Evolutionary conservation across 2,888 invertebrate genomes (phyloP), one percentile per base, ranked within the genome.

Genomic region (Elaeidobius kamerunicus): DNA sequence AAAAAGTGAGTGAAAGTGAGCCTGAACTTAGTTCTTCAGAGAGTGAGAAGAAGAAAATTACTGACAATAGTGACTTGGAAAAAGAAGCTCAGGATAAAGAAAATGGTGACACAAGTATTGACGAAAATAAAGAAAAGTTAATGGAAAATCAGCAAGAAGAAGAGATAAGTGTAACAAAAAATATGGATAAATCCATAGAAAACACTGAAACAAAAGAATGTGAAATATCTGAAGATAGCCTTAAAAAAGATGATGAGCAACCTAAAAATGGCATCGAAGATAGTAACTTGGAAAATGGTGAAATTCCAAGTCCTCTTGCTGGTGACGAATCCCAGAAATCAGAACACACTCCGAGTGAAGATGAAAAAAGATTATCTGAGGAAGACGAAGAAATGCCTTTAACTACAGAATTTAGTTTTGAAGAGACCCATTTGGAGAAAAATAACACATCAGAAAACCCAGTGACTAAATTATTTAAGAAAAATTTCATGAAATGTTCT

Each of bases 401-500:
- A 6, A 34, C 49, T 16, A 65, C 65, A 43, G 67, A 64, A 49
- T 52, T 64, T 23, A 64, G 60, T 35, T 43, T 36, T 20, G 48
- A 59, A 18, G 54, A 55, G 27, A 52, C 58, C 19, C 47, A 61
- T 38, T 55, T 64, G 27, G 52, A 62, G 59, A 43, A 18, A 39
- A 47, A 51, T 35, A 45, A 36, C 46, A 30, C 32, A 5, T 47
- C 30, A 58, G 61, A 46, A 43, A 55, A 52, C 19, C 35, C 45
- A 47, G 70, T 78, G 52, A 84, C 86, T 0, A 67, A 73, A 4
- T 88, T 88, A 86, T 84, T 90, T 67, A 67, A 81, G 2, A 72
- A 80, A 23, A 79, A 80, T 55, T 82, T 85, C 52, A 76, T 80
- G 34, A 71, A 71, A 2, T 85, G 82, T 17, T 64, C 73, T 32